phyloP scores from a whole-genome alignment of 2,113 vertebrate genomes.

The Lynx canadensis region DNA sequence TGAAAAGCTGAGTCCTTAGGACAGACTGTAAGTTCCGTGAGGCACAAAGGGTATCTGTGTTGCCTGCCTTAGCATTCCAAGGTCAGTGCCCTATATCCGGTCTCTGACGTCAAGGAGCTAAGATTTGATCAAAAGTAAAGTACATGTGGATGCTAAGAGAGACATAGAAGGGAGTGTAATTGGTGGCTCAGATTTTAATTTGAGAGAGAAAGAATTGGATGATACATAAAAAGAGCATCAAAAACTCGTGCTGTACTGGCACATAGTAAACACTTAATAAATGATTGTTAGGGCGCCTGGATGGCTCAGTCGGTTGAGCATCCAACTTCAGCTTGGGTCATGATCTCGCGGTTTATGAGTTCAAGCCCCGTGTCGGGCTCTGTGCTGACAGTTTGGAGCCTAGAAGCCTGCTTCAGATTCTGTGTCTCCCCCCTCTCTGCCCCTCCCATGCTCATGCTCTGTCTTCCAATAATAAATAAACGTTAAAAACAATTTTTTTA shows the following conservation, averaged over 20 bases:
- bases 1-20: background rate
- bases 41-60: background rate
- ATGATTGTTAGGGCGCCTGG: background rate
- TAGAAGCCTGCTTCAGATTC: too few relatives aligned
- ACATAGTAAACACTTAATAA: background rate
- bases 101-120: background rate
- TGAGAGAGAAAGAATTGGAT: background rate
- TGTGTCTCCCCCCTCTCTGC: too few relatives aligned
- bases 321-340: too few relatives aligned
- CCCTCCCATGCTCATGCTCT: too few relatives aligned
- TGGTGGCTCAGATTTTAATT: constrained; percentile 2
- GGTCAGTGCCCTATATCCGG: background rate
- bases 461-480: too few relatives aligned
- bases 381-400: too few relatives aligned
- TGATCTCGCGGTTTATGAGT: too few relatives aligned
- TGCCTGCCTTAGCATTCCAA: background rate
- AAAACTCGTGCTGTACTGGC: background rate
- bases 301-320: too few relatives aligned
- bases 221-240: background rate
- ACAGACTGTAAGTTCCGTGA: background rate
- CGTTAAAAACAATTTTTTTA: too few relatives aligned
- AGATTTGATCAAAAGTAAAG: background rate
- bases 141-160: background rate
- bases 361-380: too few relatives aligned
- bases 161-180: background rate